A percentile compares a stretch with the other conserved stretches of the same genome.
Evolutionary conservation across 2,888 invertebrate species (phyloP).

Genomic region (Tuta absoluta): DNA sequence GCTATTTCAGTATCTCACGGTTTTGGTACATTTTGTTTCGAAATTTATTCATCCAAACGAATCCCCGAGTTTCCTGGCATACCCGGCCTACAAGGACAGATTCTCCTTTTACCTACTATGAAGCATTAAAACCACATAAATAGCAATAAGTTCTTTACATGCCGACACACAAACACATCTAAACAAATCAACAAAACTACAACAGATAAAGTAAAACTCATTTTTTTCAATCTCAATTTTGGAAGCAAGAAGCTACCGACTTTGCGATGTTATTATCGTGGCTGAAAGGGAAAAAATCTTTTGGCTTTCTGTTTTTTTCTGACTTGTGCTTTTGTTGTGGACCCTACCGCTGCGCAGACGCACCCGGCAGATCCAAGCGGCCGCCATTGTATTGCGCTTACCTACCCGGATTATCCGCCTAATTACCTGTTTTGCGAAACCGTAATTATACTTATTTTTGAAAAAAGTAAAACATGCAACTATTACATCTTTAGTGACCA

Average conservation of each 20-base stretch:
- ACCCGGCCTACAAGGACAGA: no score
- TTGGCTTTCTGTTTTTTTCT: not conserved
- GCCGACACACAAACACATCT: conserved; percentile 40
- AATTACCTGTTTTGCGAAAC: conserved; percentile 76
- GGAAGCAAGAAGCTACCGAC: conserved; percentile 80
- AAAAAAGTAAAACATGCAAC: conserved; percentile 52
- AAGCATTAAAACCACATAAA: no score
- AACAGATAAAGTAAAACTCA: conserved; percentile 46
- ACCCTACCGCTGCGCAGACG: conserved; percentile 52
- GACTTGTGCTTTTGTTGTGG: conserved; percentile 56
- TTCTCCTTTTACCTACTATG: no score
- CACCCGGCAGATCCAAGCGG: conserved; percentile 59
- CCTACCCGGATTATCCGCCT: conserved; percentile 72
- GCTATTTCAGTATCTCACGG: no score
- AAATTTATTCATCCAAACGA: no score
- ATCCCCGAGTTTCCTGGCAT: no score
- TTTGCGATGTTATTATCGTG: conserved; percentile 70
- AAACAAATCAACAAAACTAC: conserved; percentile 42
- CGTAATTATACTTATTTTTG: conserved; percentile 53
- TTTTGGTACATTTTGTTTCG: no score
- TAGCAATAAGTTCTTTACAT: not conserved
- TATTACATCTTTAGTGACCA: conserved; percentile 55
- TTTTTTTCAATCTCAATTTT: conserved; percentile 59
- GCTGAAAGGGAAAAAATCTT: conserved; percentile 35
- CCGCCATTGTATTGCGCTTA: conserved; percentile 61